Evolutionary conservation across 2,113 vertebrate genomes (phyloP).

Genomic region (Pantherophis guttatus): DNA sequence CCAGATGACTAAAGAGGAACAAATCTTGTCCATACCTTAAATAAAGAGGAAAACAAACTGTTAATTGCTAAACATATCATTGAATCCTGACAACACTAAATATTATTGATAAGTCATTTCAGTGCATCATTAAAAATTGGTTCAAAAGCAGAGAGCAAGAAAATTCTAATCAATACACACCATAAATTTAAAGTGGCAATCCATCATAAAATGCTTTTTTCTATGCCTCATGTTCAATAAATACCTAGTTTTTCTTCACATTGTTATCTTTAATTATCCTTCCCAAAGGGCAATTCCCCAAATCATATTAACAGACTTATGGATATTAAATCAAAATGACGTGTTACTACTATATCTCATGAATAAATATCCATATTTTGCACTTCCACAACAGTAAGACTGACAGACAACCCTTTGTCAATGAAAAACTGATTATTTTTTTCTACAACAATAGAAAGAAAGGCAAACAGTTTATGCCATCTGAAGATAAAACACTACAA

Average conservation of each 20-base stretch:
- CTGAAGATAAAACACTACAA: not conserved
- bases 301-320: not conserved
- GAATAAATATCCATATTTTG: not conserved
- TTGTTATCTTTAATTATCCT: not conserved
- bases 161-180: not conserved
- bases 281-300: not conserved
- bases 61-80: not conserved
- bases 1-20: not conserved
- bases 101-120: not conserved
- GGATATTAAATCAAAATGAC: not conserved
- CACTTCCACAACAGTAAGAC: not conserved
- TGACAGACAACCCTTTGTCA: not conserved
- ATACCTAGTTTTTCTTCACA: not conserved
- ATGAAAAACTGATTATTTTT: not conserved
- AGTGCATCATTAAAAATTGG: not conserved
- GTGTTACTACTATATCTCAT: not conserved
- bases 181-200: not conserved
- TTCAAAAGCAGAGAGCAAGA: not conserved
- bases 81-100: not conserved
- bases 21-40: not conserved
- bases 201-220: not conserved
- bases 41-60: not conserved
- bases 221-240: not conserved
- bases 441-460: not conserved
- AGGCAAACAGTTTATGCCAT: not conserved